phyloP scores from a whole-genome alignment of 2,888 invertebrate species.

The Campopleginae sp. region DNA sequence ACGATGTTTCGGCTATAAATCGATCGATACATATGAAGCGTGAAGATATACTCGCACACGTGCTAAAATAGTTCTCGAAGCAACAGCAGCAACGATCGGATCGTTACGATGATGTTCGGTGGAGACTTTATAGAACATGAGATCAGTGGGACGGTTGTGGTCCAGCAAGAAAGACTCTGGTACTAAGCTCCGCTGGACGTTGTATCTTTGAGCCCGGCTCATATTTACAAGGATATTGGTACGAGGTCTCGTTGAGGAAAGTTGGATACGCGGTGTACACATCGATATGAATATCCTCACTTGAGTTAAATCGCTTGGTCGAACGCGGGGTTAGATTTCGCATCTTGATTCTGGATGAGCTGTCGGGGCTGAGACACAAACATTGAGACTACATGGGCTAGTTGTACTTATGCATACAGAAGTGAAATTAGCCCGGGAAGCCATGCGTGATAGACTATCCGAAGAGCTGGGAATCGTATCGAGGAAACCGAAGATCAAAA shows the following conservation, averaged over 20 bases:
- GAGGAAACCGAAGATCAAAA: background rate
- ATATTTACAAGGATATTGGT: conserved; percentile 52
- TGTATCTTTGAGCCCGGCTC: conserved; percentile 56
- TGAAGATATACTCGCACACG: background rate
- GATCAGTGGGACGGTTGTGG: conserved; percentile 81
- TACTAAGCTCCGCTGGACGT: conserved; percentile 21
- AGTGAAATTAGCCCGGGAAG: conserved; percentile 70
- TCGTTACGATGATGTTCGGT: background rate
- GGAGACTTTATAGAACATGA: conserved; percentile 75
- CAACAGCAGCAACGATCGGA: background rate
- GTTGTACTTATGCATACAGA: background rate
- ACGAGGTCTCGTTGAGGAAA: conserved; percentile 60
- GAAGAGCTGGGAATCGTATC: conserved; percentile 37
- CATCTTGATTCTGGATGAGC: conserved; percentile 73
- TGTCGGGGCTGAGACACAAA: conserved; percentile 68
- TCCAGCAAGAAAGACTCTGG: conserved; percentile 72
- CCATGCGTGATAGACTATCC: conserved; percentile 69
- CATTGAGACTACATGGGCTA: conserved; percentile 1
- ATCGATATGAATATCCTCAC: background rate
- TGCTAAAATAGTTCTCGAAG: background rate
- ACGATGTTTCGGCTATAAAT: background rate
- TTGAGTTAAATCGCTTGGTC: conserved; percentile 70
- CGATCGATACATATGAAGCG: background rate
- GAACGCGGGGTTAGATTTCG: conserved; percentile 79
- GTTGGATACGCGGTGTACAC: conserved; percentile 26